A percentile compares a stretch with the other conserved stretches of the same genome.
phyloP scores from a whole-genome alignment of 2,113 vertebrate species.

The Podarcis raffonei region DNA sequence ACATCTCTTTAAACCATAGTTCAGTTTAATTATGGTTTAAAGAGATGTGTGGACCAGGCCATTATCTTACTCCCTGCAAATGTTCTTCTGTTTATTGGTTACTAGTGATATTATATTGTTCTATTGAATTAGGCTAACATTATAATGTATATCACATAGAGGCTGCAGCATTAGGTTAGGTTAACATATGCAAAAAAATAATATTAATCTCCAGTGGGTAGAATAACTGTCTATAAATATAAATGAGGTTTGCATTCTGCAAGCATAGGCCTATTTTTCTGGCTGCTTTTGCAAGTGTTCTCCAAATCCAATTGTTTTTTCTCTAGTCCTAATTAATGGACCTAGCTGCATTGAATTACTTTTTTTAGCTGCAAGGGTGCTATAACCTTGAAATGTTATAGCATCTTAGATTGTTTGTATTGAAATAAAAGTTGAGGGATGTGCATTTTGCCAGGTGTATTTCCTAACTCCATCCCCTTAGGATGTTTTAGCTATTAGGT shows the following conservation, averaged over 20 bases:
- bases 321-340: not conserved
- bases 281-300: not conserved
- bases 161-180: no score
- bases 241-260: not conserved
- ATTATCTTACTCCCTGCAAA: no score
- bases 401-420: not conserved
- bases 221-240: not conserved
- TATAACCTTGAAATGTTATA: not conserved
- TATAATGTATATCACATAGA: no score
- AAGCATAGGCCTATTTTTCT: not conserved
- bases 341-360: no score
- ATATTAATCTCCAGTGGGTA: not conserved
- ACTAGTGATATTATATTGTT: no score
- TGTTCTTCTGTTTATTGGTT: no score
- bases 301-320: not conserved
- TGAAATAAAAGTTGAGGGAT: not conserved
- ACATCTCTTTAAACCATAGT: no score
- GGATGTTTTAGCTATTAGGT: not conserved
- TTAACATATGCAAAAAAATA: no score
- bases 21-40: no score
- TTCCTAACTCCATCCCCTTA: not conserved
- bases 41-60: no score
- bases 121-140: no score
- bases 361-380: not conserved
- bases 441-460: not conserved